Conservation (phyloP, 2,888 invertebrate genomes). For the Drosophila paramelanica region DNA sequence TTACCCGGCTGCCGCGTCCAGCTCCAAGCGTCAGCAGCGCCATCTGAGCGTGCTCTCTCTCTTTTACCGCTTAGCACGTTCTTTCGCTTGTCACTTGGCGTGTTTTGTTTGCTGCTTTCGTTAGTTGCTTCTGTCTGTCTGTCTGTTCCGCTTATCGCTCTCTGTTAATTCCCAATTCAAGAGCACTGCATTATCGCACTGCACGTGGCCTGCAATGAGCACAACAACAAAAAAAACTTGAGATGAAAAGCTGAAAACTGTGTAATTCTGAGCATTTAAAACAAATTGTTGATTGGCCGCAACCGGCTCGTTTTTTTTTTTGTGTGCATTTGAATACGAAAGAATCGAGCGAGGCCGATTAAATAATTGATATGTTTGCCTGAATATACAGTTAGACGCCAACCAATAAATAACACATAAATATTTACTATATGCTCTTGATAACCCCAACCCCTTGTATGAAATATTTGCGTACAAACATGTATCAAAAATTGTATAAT, state of each 20-base stretch:
- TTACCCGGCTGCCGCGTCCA: conserved; percentile 37
- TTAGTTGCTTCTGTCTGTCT: conserved; percentile 6
- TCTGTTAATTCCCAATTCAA: conserved; percentile 35
- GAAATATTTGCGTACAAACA: conserved; percentile 4
- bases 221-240: conserved; percentile 15
- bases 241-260: conserved; percentile 19
- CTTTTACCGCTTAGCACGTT: conserved; percentile 17
- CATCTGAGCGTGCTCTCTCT: conserved; percentile 36
- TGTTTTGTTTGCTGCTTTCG: conserved; percentile 17
- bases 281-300: conserved; percentile 23
- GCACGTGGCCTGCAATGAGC: conserved; percentile 68
- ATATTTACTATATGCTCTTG: conserved; percentile 13
- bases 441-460: conserved; percentile 43
- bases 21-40: conserved; percentile 23
- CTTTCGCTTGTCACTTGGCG: conserved; percentile 27
- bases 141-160: conserved; percentile 39
- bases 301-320: conserved; percentile 39
- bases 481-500: not conserved
- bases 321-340: conserved; percentile 26
- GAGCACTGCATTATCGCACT: conserved; percentile 54
- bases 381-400: not conserved
- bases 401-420: not conserved
- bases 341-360: conserved; percentile 22
- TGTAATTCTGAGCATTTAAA: not conserved
- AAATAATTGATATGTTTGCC: conserved; percentile 17